These are phyloP conservation scores for Mus minutoides DNA, from an alignment of 2,797 vertebrate species.

Conservation along the genomic window DNA sequence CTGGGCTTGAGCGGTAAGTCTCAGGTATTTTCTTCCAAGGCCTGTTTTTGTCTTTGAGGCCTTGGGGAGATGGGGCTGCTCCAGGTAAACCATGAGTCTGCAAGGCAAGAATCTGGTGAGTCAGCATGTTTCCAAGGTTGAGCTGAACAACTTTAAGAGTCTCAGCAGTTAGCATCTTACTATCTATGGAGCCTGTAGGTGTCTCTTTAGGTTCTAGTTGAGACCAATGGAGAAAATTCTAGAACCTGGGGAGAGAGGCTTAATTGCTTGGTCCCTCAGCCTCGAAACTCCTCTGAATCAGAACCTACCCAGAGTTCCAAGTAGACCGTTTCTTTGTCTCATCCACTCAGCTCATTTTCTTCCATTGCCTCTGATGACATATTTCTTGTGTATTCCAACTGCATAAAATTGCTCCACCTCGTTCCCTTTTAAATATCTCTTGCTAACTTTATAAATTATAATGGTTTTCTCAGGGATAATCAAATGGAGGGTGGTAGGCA, in stretches of 20 bases:
- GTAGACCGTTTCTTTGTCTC: not conserved
- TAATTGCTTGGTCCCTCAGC: not conserved
- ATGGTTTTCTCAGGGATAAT: constrained; percentile 56
- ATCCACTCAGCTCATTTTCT: not conserved
- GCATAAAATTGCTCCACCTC: not conserved
- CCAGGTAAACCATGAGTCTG: not conserved
- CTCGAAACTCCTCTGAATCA: not conserved
- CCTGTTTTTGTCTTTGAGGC: not conserved
- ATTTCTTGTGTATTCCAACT: not conserved
- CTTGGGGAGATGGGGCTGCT: not conserved
- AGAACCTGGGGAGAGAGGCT: not conserved
- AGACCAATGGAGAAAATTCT: not conserved
- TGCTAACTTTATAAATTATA: constrained; percentile 36
- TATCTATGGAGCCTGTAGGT: not conserved
- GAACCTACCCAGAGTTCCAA: not conserved
- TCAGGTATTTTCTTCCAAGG: not conserved
- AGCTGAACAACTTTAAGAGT: not conserved
- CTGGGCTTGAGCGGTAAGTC: not conserved
- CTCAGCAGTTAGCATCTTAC: not conserved
- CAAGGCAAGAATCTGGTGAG: not conserved
- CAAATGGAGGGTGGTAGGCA: not conserved
- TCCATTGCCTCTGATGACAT: not conserved
- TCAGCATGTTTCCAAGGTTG: not conserved
- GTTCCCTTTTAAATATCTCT: constrained; percentile 47
- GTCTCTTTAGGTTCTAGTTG: not conserved